phyloP scores from a whole-genome alignment of 1,140 invertebrate species.

The Ostrea denselamellosa region DNA sequence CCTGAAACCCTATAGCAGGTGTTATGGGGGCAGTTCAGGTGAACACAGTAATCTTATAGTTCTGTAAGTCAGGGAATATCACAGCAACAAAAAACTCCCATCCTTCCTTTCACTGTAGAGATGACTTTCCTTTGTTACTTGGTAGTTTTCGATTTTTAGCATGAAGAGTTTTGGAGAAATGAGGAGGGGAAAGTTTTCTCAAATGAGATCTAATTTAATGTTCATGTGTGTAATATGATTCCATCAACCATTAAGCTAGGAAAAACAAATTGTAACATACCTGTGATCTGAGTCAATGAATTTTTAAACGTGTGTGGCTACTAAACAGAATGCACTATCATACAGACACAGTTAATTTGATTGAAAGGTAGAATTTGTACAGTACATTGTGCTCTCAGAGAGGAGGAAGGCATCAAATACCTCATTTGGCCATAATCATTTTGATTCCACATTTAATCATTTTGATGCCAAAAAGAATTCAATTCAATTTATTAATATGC shows the following conservation, averaged over 20 bases:
- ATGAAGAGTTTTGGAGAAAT: conserved; percentile 8
- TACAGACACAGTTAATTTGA: too few relatives aligned
- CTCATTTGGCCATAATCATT: too few relatives aligned
- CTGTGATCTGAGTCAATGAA: conserved; percentile 7
- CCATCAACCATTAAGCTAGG: not conserved
- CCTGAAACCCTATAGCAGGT: conserved; percentile 10
- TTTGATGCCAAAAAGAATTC: too few relatives aligned
- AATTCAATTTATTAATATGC: too few relatives aligned
- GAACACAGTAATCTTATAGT: not conserved
- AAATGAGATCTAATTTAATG: conserved; percentile 1
- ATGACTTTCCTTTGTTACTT: conserved; percentile 22
- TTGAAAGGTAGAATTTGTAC: too few relatives aligned
- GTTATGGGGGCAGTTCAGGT: not conserved
- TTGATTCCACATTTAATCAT: too few relatives aligned
- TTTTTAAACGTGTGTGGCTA: not conserved
- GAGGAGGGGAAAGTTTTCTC: conserved; percentile 13
- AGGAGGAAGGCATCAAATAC: too few relatives aligned
- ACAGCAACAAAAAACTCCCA: not conserved
- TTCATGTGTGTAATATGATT: not conserved
- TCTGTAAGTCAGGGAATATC: not conserved
- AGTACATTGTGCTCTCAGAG: too few relatives aligned
- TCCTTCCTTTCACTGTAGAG: not conserved
- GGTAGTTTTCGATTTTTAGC: not conserved
- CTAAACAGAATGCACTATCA: not conserved
- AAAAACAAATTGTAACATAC: conserved; percentile 22